Base-by-base conservation (phyloP, 2,888 invertebrate species). In the Suillia variegata region DNA sequence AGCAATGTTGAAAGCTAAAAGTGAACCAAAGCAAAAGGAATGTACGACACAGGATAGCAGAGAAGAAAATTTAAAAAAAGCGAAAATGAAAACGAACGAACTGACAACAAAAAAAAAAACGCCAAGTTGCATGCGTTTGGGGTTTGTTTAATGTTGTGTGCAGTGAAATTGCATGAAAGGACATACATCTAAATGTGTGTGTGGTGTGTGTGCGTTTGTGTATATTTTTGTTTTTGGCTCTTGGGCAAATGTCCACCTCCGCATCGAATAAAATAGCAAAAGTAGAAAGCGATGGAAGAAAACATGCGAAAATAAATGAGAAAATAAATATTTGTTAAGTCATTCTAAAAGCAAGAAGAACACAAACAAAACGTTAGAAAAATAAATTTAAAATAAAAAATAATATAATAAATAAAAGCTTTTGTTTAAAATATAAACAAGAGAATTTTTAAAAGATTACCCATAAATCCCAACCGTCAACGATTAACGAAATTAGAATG, bases 241-340 rank as follows among this genome's bases (percentile, higher is more conserved):
- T 63, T 54, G 64, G 63, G 67, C 70, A 67, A 74, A 64, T 70
- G 74, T 73, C 67, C 67, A 69, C 56, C 65, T 68, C 53, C 62
- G 59, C 38, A 22, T 21, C 50, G n/a, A n/a, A n/a, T n/a, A 17
- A 56, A 50, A 50, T 49, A 54, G 15, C 22, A 12, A 31, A 6
- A 38, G 8, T n/a, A n/a, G n/a, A n/a, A n/a, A 38, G 4, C 45
- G 47, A 49, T 22, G 56, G 38, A 48, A 49, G n/a, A n/a, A 22
- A 34, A 51, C 51, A 51, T 51, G 51, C 51, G 31, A 51, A 51
- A 48, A 13, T n/a, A 48, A 48, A 48, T 21, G 48, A 18, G 33
- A 33, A 8, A 13, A 33, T 13, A 13, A 13, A 33, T 13, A 33
- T 10, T 33, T 10, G 33, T 13, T 8, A 33, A n/a, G 33, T 33